Base-by-base conservation (phyloP, 2,797 vertebrate species). In the Psittacula echo region DNA sequence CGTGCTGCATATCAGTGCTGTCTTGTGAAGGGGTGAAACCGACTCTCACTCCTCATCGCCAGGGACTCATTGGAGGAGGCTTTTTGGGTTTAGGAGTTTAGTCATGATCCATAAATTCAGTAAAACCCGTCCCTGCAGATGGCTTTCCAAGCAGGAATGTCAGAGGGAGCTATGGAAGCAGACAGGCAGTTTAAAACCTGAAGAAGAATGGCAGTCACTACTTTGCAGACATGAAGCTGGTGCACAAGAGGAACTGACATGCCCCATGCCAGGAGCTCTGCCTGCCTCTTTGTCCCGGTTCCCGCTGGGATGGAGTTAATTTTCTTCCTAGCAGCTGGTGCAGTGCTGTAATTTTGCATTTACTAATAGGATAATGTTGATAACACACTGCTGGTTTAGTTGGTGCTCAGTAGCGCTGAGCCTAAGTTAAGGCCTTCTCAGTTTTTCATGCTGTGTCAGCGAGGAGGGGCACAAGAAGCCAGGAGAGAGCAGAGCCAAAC, bases 181-280 rank as follows among this genome's bases (percentile, higher is more conserved):
- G 73, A 53, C 56, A 39, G 44, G 41, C 41, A 70, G 41, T 66
- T 75, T 58, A 80, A 79, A 71, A 42, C 54, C 17, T 27, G 23
- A 74, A 58, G 24, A 54, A 51, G 61, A 64, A 37, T 19, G 48
- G 53, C 53, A 62, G 48, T 27, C 26, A 23, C 23, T 23, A 15
- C 54, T 56, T n/a, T 11, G 45, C 67, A 85, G 77, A 61, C 0
- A 0, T 44, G 58, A 72, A 81, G 58, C 30, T 61, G 51, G 20
- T 53, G 47, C 41, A 53, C 0, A 1, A 53, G 34, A 54, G 66
- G 27, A 72, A 17, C 29, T 3, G 0, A 23, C 2, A 22, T 22
- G 53, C 11, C 15, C 29, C 20, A 2, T 14, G 37, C 30, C 75
- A 85, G 51, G 41, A 82, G 51, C 44, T 79, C 74, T 64, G 26